Conservation (phyloP, 2,888 invertebrate species). For the Serrognathus titanus region DNA sequence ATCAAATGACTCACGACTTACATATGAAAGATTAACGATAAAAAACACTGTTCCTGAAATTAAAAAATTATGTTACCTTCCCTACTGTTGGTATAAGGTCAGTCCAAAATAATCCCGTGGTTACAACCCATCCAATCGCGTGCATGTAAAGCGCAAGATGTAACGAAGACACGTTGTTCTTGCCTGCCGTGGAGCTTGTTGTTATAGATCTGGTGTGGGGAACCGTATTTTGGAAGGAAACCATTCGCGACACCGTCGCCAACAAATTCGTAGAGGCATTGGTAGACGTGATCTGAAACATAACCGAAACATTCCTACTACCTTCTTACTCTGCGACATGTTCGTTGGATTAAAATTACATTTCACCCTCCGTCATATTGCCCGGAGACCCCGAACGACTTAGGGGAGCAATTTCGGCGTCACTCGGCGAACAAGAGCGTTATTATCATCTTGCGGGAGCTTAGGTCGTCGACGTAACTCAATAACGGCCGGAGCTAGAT, state of each 20-base stretch:
- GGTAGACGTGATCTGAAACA: constrained; percentile 32
- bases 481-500: too few relatives aligned
- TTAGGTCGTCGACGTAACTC: too few relatives aligned
- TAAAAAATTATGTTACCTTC: constrained; percentile 40
- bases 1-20: too few relatives aligned
- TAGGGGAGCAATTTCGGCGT: too few relatives aligned
- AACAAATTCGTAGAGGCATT: constrained; percentile 43
- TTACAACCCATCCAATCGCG: constrained; percentile 46
- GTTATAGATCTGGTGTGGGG: constrained; percentile 25
- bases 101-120: constrained; percentile 51
- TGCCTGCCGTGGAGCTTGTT: constrained; percentile 18
- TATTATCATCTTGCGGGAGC: too few relatives aligned
- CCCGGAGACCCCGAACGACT: too few relatives aligned
- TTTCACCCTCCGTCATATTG: too few relatives aligned
- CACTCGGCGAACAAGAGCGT: too few relatives aligned
- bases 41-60: too few relatives aligned
- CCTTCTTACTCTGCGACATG: too few relatives aligned
- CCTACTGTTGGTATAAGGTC: constrained; percentile 54
- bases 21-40: too few relatives aligned
- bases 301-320: constrained; percentile 30
- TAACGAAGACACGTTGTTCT: constrained; percentile 34
- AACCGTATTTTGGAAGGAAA: constrained; percentile 48
- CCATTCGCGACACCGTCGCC: constrained; percentile 53
- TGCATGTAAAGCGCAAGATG: constrained; percentile 52
- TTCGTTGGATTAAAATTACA: too few relatives aligned